Percentiles rank a stretch among this genome's conserved stretches.
phyloP scores from a whole-genome alignment of 2,888 invertebrate genomes.

The Prostheceraeus crozeri region DNA sequence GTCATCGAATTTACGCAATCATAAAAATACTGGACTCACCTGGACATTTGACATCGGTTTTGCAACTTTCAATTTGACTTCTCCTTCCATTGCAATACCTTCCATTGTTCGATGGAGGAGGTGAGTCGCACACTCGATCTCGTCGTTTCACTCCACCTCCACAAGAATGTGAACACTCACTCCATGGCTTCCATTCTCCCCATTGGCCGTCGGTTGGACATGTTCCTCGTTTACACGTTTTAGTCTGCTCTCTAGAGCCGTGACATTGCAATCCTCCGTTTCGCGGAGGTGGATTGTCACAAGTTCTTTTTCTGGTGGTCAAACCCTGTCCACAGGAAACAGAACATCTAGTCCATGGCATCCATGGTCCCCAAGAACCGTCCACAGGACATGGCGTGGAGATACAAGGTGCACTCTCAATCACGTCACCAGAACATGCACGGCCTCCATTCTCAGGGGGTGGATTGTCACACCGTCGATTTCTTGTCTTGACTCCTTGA shows the following conservation, averaged over 20 bases:
- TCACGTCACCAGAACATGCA: constrained; percentile 52
- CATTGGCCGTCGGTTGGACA: constrained; percentile 49
- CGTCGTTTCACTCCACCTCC: constrained; percentile 38
- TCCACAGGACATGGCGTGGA: constrained; percentile 37
- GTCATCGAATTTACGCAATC: no score
- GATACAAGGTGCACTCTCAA: constrained; percentile 47
- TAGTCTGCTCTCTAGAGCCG: constrained; percentile 45
- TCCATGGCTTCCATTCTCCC: constrained; percentile 38
- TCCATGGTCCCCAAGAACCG: constrained; percentile 54
- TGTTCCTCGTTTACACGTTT: constrained; percentile 45
- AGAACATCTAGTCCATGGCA: constrained; percentile 51
- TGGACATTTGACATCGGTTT: no score
- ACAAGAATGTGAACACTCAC: constrained; percentile 37
- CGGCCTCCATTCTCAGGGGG: constrained; percentile 40
- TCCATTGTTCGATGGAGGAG: constrained; percentile 34
- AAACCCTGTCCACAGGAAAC: constrained; percentile 50
- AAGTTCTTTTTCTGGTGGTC: constrained; percentile 46
- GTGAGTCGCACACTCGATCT: constrained; percentile 38
- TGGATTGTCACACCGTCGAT: constrained; percentile 39
- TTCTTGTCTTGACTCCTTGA: constrained; percentile 36
- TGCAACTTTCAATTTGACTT: no score
- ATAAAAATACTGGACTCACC: no score
- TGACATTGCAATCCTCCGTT: constrained; percentile 50
- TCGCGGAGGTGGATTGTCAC: constrained; percentile 50
- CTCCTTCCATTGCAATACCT: no score